phyloP scores from a whole-genome alignment of 2,797 vertebrate species.

The Tiaroga cobitis region DNA sequence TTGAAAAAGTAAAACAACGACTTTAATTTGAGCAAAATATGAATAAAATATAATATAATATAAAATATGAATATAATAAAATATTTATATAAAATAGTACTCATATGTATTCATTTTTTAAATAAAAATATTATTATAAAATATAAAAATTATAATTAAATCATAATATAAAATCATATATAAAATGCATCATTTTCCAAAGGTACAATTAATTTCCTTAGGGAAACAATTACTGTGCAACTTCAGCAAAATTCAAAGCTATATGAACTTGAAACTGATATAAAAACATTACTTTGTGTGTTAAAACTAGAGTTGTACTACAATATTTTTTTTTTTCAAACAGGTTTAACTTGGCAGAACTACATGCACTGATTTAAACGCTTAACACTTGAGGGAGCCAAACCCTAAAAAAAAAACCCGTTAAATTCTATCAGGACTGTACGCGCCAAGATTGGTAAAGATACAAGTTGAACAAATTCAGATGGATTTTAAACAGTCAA shows the following conservation, averaged over 20 bases:
- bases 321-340: background rate
- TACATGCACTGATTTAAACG: background rate
- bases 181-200: background rate
- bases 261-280: background rate
- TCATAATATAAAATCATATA: no score
- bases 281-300: background rate
- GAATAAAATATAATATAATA: no score
- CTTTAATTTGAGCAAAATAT: background rate
- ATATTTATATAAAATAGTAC: background rate
- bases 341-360: background rate
- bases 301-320: background rate
- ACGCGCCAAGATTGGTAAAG: background rate
- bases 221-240: background rate
- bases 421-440: background rate
- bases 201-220: background rate
- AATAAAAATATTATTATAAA: background rate
- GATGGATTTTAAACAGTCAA: conserved; percentile 68
- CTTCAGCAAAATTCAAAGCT: background rate
- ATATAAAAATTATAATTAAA: background rate
- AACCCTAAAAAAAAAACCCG: rapidly evolving
- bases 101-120: background rate
- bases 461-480: background rate
- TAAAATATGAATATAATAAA: background rate
- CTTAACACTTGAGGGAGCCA: background rate
- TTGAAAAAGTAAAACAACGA: background rate